Percentiles rank a stretch among this genome's conserved stretches.
phyloP scores from a whole-genome alignment of 2,113 vertebrate species.

The Lepisosteus oculatus region DNA sequence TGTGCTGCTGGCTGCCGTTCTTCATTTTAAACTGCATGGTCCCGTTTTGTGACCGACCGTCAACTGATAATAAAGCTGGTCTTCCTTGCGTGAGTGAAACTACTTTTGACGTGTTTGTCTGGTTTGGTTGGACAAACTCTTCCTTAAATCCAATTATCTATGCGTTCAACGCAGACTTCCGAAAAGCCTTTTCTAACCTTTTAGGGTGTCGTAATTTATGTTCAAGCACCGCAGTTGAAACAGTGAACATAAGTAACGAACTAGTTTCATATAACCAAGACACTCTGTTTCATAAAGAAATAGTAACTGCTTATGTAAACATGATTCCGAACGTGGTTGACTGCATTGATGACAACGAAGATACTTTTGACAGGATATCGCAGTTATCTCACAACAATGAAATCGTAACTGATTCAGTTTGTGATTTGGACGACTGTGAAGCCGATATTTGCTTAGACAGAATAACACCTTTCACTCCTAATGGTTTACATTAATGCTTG shows the following conservation, averaged over 20 bases:
- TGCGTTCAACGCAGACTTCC: slow-evolving; percentile 92
- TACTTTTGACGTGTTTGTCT: slow-evolving; percentile 91
- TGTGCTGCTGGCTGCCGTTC: slow-evolving; percentile 94
- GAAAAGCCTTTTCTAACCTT: slow-evolving; percentile 84
- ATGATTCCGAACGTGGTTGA: slow-evolving; percentile 82
- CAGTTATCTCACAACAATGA: slow-evolving; percentile 70
- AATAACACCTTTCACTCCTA: slow-evolving; percentile 77
- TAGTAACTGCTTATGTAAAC: slow-evolving; percentile 74
- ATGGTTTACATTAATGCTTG: slow-evolving; percentile 70
- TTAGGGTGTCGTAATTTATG: slow-evolving; percentile 80
- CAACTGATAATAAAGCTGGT: slow-evolving; percentile 54
- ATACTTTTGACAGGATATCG: slow-evolving; percentile 74
- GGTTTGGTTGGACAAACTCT: slow-evolving; percentile 96
- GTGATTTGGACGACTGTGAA: slow-evolving; percentile 79
- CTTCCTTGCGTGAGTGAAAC: slow-evolving; percentile 90
- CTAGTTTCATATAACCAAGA: slow-evolving; percentile 88
- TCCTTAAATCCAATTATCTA: slow-evolving; percentile 92
- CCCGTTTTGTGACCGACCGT: slow-evolving; percentile 79
- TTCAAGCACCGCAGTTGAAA: slow-evolving; percentile 75
- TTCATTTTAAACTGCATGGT: slow-evolving; percentile 92
- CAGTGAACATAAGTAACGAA: slow-evolving; percentile 87
- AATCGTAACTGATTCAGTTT: slow-evolving; percentile 68
- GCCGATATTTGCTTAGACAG: slow-evolving; percentile 77
- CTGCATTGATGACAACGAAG: slow-evolving; percentile 62
- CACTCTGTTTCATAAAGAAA: slow-evolving; percentile 76